Base-by-base conservation (phyloP, 2,113 vertebrate species). In the Dissostichus mawsoni region DNA sequence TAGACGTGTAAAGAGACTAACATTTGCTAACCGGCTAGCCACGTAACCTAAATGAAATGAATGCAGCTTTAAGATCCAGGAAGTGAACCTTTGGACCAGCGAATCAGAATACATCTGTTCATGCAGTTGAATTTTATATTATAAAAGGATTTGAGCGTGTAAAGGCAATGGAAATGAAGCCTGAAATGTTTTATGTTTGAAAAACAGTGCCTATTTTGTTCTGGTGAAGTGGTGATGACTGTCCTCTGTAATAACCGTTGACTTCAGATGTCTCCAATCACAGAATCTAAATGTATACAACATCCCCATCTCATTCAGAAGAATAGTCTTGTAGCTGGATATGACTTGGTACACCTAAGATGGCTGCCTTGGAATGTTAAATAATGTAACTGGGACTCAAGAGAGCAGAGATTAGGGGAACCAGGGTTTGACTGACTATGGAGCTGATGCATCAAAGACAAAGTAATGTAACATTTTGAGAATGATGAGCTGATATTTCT, bases 201-300 rank as follows among this genome's bases (percentile, higher is more conserved):
- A 53, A 81, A 87, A 50, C 81, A 88, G 85, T 91, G 92, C 90
- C 89, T 92, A 67, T 75, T 59, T 76, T 82, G 73, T 79, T 76
- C 69, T 76, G 48, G n/a, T 78, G 59, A 53, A 33, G 59, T 72
- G 20, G 73, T 41, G 41, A 68, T 75, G 55, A 58, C 55, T 56
- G 61, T 83, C 45, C 10, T 85, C 51, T 25, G 68, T 79, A 57
- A 81, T 66, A 68, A 71, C 48, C 66, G 78, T 75, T 87, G 80
- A 62, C 44, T 53, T 80, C 53, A 73, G 45, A 77, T 64, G 53
- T 72, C 62, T 74, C 61, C 61, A 41, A 33, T 76, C 71, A 57
- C 61, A 71, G 44, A 78, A 50, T 69, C 36, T 1, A 20, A 69
- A 20, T 53, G 14, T 8, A 48, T 57, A 64, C 17, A 71, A 78